Percentiles rank a stretch among this genome's conserved stretches.
Conservation (phyloP, 2,113 vertebrate species). For the Collichthys lucidus region DNA sequence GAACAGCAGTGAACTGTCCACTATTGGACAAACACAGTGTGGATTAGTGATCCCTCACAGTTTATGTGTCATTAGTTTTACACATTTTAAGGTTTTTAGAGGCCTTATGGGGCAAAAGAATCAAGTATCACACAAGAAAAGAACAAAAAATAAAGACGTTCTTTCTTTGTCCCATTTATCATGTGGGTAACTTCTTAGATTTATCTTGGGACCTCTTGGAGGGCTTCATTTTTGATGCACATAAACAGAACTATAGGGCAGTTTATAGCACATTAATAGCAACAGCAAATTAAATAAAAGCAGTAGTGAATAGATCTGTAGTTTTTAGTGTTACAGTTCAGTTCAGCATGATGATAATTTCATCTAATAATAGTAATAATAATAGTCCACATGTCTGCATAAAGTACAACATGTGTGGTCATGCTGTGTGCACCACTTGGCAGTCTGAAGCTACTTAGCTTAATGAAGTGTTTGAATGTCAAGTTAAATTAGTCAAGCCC, state of each 20-base stretch:
- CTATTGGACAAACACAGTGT: background rate
- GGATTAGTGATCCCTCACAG: background rate
- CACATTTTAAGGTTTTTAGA: background rate
- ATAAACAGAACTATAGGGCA: background rate
- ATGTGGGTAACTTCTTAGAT: too few relatives aligned
- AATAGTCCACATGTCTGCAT: background rate
- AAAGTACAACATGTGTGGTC: background rate
- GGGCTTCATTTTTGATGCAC: too few relatives aligned
- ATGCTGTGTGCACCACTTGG: slow-evolving; percentile 4
- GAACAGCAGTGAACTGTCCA: background rate
- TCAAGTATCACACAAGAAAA: background rate
- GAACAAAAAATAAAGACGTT: too few relatives aligned
- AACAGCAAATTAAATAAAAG: background rate
- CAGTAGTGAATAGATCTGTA: background rate
- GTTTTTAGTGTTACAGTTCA: too few relatives aligned
- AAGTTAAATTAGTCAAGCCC: slow-evolving; percentile 8
- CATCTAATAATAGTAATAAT: background rate
- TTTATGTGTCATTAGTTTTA: background rate
- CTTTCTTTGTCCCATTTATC: too few relatives aligned
- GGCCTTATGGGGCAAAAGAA: background rate
- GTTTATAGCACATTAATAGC: background rate
- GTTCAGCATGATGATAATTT: background rate
- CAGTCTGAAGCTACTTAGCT: background rate
- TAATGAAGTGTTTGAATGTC: slow-evolving; percentile 34
- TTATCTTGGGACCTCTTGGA: too few relatives aligned